Evolutionary conservation across 2,113 vertebrate species (phyloP), one percentile per base, ranked within the genome.

Genomic region (Pomatorhinus ruficollis): DNA sequence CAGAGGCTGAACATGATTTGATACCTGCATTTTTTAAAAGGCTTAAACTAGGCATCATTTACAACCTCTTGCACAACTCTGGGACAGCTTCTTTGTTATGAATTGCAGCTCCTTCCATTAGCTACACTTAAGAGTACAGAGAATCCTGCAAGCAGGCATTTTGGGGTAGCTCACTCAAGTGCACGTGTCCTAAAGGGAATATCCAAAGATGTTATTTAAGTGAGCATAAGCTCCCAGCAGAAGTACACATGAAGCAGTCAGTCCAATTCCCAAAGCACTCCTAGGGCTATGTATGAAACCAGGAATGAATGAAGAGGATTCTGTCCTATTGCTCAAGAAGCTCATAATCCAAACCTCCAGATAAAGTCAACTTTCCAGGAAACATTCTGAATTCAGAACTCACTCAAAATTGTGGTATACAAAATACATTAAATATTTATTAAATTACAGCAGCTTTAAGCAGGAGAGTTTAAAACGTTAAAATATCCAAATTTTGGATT

Each of bases 351-450:
- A 84, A 85, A 54, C 9, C 27, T 50, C 59, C 35, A 35, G 40
- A 37, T 28, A 6, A 81, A 88, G 44, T n/a, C 22, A 74, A 10
- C 45, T 76, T 44, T 12, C 28, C 35, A 60, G 54, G 49, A 88
- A 64, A 27, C 35, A 42, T 28, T n/a, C 60, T 63, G 18, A 75
- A 72, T 54, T 44, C 59, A 71, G 44, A 79, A 64, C 33, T 69
- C 66, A 57, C 12, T 63, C 54, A 74, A 61, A 89, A 40, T 5
- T 12, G 13, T 75, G 19, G 15, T 39, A 30, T 92, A 93, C 10
- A 91, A 92, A 95, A 87, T 10, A 19, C 10, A 69, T 68, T 37
- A 71, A 54, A 87, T 84, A 86, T 95, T 94, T 97, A 96, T 96
- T 97, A 82, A 79, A 76, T 64, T 35, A 91, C 30, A 88, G 49